phyloP scores from a whole-genome alignment of 2,888 invertebrate species.

The Andrena minutula region DNA sequence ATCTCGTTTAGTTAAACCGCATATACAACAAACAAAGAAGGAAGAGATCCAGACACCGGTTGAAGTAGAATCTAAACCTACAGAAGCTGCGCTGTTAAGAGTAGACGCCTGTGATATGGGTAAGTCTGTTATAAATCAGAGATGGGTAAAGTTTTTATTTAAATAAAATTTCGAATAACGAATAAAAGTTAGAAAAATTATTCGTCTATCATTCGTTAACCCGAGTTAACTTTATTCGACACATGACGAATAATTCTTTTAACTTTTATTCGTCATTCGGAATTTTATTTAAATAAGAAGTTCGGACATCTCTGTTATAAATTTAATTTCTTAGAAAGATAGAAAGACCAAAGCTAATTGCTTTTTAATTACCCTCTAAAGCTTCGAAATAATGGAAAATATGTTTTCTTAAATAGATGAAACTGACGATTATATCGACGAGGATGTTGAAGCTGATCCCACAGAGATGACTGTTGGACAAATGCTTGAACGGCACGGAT shows the following conservation, averaged over 20 bases:
- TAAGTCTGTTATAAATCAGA: constrained; percentile 27
- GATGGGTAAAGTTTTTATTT: too few species aligned
- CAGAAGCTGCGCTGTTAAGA: constrained; percentile 26
- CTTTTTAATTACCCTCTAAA: too few species aligned
- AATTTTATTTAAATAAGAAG: too few species aligned
- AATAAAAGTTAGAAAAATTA: background rate
- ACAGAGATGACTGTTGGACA: constrained; percentile 80
- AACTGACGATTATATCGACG: constrained; percentile 79
- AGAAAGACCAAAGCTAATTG: too few species aligned
- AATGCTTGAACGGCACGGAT: constrained; percentile 86
- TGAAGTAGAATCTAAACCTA: constrained; percentile 28
- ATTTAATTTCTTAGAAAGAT: background rate
- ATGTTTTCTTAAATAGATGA: constrained; percentile 66
- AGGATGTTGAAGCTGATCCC: constrained; percentile 78
- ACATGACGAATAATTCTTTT: background rate
- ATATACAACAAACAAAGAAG: constrained; percentile 24
- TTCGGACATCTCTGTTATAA: background rate
- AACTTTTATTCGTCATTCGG: background rate
- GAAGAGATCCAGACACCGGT: constrained; percentile 19
- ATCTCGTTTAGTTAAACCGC: constrained; percentile 37
- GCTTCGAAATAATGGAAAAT: background rate
- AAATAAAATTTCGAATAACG: too few species aligned
- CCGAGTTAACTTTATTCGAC: background rate
- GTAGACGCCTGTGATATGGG: constrained; percentile 59
- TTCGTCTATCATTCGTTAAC: background rate